Evolutionary conservation across 2,113 vertebrate species (phyloP).

Genomic region (Hiodon tergisus): DNA sequence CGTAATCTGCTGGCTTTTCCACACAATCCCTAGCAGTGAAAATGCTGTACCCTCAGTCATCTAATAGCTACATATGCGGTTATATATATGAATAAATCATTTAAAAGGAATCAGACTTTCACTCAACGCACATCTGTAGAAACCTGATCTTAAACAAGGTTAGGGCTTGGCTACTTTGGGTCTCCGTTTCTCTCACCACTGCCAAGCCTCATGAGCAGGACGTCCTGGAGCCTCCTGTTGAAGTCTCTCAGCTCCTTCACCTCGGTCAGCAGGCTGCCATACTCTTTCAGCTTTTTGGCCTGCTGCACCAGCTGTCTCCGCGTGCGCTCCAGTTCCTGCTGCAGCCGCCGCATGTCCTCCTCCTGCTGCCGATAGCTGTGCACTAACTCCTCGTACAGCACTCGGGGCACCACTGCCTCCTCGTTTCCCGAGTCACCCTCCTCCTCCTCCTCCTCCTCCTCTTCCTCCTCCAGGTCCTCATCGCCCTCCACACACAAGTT

Average conservation of each 20-base stretch:
- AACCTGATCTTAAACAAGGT: background rate
- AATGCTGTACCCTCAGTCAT: background rate
- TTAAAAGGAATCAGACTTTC: background rate
- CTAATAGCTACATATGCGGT: too few species aligned
- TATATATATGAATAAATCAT: too few species aligned
- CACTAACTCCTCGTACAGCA: constrained; percentile 92
- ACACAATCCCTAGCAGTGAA: background rate
- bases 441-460: constrained; percentile 56
- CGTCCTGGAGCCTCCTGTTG: constrained; percentile 94
- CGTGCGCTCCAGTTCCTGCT: constrained; percentile 93
- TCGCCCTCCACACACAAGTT: constrained; percentile 65
- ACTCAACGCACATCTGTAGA: background rate
- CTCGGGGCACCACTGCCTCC: constrained; percentile 80
- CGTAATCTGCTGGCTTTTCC: constrained; percentile 53
- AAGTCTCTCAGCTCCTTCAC: constrained; percentile 98
- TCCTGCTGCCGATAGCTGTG: constrained; percentile 95
- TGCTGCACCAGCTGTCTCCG: constrained; percentile 94
- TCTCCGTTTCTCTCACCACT: constrained; percentile 71
- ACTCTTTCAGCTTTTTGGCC: constrained; percentile 97
- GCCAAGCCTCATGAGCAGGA: constrained; percentile 91
- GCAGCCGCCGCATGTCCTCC: constrained; percentile 92
- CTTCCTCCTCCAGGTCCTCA: constrained; percentile 60
- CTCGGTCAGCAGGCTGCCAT: constrained; percentile 88
- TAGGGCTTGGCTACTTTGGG: background rate
- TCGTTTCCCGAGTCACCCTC: constrained; percentile 56